Percentiles rank a stretch among this genome's conserved stretches.
Evolutionary conservation across 2,797 vertebrate species (phyloP).

Genomic region (Danionella dracula): DNA sequence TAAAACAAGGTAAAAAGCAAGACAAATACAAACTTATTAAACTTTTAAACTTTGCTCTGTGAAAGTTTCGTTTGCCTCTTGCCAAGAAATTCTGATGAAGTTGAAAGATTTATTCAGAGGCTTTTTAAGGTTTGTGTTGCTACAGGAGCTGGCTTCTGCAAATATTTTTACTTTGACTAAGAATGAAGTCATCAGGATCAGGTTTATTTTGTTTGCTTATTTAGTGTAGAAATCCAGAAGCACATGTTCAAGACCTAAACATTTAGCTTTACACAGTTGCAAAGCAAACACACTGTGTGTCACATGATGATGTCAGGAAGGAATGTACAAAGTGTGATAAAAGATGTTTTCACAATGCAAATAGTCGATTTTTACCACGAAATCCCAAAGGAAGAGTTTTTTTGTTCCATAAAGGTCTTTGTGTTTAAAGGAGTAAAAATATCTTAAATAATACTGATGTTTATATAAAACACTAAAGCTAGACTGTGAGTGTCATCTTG

Average conservation of each 20-base stretch:
- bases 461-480: too few relatives aligned
- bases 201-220: background rate
- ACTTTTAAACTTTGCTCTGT: too few relatives aligned
- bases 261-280: background rate
- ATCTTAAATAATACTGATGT: too few relatives aligned
- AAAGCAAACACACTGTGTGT: background rate
- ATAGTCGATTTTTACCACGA: background rate
- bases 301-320: background rate
- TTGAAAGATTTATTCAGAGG: background rate
- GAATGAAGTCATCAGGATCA: background rate
- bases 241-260: background rate
- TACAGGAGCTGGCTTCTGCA: background rate
- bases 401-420: too few relatives aligned
- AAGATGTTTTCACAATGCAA: background rate
- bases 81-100: too few relatives aligned
- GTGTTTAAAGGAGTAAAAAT: too few relatives aligned
- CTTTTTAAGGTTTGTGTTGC: background rate
- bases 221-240: background rate
- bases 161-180: background rate
- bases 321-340: constrained; percentile 23
- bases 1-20: too few relatives aligned
- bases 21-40: too few relatives aligned
- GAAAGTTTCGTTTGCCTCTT: too few relatives aligned
- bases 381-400: background rate
- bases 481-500: too few relatives aligned